Evolutionary conservation across 2,113 vertebrate species (phyloP), one percentile per base, ranked within the genome.

Genomic region (Lathamus discolor): DNA sequence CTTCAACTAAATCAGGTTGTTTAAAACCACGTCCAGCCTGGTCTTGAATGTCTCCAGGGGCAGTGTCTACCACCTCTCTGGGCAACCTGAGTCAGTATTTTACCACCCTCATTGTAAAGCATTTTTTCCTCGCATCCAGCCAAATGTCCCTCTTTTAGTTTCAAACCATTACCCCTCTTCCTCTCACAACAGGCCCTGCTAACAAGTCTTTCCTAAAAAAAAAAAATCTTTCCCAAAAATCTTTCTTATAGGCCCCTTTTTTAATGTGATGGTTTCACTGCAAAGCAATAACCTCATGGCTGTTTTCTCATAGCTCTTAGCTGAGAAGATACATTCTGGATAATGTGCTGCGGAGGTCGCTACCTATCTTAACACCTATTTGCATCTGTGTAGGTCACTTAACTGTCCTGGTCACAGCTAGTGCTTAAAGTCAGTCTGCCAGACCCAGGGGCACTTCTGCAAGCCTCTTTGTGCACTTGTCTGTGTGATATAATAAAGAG

Each of bases 301-400:
- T 61, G 15, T 17, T 84, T 64, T 52, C 31, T 49, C 46, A 35
- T 17, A 59, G 28, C 5, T 73, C 16, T 49, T 49, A 25, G 28
- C 6, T 67, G 89, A 46, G 33, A 28, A 70, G 27, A 12, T 41
- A 8, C 7, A 2, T 39, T 51, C 27, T 46, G 63, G 29, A 12
- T 51, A 57, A 73, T 0, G 6, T 25, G 37, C 28, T 39, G 52
- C 0, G 1, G 17, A 61, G 35, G 48, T 51, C 44, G 31, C 33
- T 44, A 11, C 18, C 11, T 59, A 7, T 44, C 24, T 14, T 24
- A 44, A 11, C 37, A 6, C 11, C 46, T 44, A 3, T 59, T 27
- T 49, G 28, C 37, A 52, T 8, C 33, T 6, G 0, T 18, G 7
- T 25, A 49, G 43, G 29, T 64, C 64, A 6, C 25, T 63, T 20